Conservation (phyloP, 2,797 vertebrate genomes). For the Cyprinodon diabolis region DNA sequence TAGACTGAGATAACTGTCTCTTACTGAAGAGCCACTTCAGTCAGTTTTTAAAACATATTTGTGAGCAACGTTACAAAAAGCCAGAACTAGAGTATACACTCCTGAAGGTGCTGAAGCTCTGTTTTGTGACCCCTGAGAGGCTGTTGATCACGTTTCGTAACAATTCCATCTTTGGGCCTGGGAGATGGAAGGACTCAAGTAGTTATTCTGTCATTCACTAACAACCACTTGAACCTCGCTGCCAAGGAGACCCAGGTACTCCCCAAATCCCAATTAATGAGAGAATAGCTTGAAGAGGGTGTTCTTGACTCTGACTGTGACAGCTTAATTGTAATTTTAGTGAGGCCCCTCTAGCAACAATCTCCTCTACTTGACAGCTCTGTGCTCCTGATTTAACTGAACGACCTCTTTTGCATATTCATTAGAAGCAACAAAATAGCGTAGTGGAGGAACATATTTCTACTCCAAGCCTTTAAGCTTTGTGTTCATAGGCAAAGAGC, state of each 20-base stretch:
- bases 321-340: constrained; percentile 84
- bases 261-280: constrained; percentile 85
- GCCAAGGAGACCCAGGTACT: constrained; percentile 80
- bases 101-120: constrained; percentile 53
- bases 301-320: constrained; percentile 82
- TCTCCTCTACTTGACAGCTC: constrained; percentile 73
- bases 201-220: constrained; percentile 79
- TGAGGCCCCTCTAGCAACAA: constrained; percentile 78
- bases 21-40: constrained; percentile 67
- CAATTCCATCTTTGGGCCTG: constrained; percentile 76
- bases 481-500: constrained; percentile 15
- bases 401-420: constrained; percentile 74
- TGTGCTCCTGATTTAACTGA: constrained; percentile 72
- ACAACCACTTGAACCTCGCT: constrained; percentile 82
- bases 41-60: constrained; percentile 68
- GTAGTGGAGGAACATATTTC: constrained; percentile 43
- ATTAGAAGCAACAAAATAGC: constrained; percentile 50
- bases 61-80: constrained; percentile 63
- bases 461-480: constrained; percentile 9
- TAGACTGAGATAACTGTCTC: constrained; percentile 49
- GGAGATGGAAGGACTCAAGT: constrained; percentile 68
- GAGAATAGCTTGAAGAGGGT: constrained; percentile 80
- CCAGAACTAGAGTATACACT: constrained; percentile 56
- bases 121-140: constrained; percentile 74
- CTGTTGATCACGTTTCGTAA: constrained; percentile 84